Percentiles rank a stretch among this genome's conserved stretches.
These are phyloP conservation scores for Tyto alba DNA, from an alignment of 2,113 vertebrate genomes.

Conservation along the genomic window DNA sequence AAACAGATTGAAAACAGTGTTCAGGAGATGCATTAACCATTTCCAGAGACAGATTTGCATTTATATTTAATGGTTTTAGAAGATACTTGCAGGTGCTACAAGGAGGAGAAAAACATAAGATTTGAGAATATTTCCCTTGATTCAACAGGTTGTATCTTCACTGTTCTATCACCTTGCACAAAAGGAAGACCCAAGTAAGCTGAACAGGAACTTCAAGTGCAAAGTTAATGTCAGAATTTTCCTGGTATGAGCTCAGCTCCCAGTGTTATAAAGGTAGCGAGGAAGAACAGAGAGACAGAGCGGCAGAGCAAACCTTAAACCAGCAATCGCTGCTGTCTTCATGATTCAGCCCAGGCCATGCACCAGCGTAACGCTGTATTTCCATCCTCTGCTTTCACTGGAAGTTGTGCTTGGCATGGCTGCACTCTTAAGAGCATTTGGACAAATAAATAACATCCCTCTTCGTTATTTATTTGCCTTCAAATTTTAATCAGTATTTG, in stretches of 20 bases:
- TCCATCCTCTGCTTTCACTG: slow-evolving; percentile 42
- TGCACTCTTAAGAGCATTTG: slow-evolving; percentile 44
- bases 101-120: neutral
- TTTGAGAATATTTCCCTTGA: neutral
- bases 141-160: neutral
- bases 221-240: neutral
- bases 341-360: slow-evolving; percentile 13
- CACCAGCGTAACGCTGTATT: neutral
- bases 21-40: neutral
- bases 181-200: neutral
- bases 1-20: neutral
- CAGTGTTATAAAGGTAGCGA: neutral
- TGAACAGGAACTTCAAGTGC: neutral
- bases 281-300: neutral
- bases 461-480: slow-evolving; percentile 65
- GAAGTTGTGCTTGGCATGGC: slow-evolving; percentile 63
- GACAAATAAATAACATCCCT: slow-evolving; percentile 65
- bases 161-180: neutral
- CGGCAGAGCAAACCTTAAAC: neutral
- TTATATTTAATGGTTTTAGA: neutral
- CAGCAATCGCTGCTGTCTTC: neutral
- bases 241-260: neutral
- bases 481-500: slow-evolving; percentile 66
- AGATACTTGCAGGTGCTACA: neutral
- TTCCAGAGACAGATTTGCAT: neutral